phyloP scores from a whole-genome alignment of 2,888 invertebrate genomes.

The Tenthredo mesomela region DNA sequence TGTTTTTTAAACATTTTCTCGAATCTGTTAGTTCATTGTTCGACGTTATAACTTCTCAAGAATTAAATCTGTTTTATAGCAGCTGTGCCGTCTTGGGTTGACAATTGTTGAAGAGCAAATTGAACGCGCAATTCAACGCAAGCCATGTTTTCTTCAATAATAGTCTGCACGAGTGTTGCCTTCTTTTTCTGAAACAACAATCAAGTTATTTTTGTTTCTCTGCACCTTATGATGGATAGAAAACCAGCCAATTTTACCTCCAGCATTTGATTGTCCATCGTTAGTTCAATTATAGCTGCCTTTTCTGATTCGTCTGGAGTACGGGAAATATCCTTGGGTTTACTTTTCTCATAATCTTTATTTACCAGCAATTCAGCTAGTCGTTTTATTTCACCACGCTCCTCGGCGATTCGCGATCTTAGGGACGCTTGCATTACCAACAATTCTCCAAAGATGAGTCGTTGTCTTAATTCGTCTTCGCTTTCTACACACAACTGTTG shows the following conservation, averaged over 20 bases:
- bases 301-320: slow-evolving; percentile 79
- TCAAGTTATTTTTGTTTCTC: slow-evolving; percentile 25
- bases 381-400: slow-evolving; percentile 86
- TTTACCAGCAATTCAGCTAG: slow-evolving; percentile 76
- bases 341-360: slow-evolving; percentile 65
- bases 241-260: slow-evolving; percentile 76
- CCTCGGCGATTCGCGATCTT: slow-evolving; percentile 85
- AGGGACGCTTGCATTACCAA: slow-evolving; percentile 85
- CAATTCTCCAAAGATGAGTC: slow-evolving; percentile 77
- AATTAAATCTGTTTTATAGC: slow-evolving; percentile 46
- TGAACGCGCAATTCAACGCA: slow-evolving; percentile 87
- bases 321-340: slow-evolving; percentile 63
- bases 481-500: slow-evolving; percentile 56
- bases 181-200: slow-evolving; percentile 80
- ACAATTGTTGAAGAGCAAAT: slow-evolving; percentile 81
- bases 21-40: not conserved
- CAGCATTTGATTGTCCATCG: slow-evolving; percentile 84
- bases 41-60: not conserved
- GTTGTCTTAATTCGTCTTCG: slow-evolving; percentile 71
- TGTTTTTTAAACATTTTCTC: not conserved
- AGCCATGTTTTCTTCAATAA: slow-evolving; percentile 86
- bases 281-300: slow-evolving; percentile 78
- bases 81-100: not conserved
- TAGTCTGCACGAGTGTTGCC: slow-evolving; percentile 83
- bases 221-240: not conserved